Evolutionary conservation across 1,140 invertebrate species (phyloP).

Genomic region (Mycetomoellerius zeteki): DNA sequence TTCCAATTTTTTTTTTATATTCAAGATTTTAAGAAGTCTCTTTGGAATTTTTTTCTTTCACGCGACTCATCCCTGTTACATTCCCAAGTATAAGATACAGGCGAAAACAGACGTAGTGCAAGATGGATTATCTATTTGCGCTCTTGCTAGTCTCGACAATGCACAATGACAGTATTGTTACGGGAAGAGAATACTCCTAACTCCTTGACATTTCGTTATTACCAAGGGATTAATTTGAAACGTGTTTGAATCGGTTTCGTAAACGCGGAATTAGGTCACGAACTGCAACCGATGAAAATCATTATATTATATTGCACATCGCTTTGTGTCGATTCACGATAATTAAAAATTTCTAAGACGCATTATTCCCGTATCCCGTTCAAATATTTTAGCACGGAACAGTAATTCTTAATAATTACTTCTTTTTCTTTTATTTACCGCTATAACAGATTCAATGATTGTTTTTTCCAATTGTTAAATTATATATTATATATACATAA

Average conservation of each 20-base stretch:
- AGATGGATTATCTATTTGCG: constrained; percentile 45
- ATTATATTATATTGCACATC: constrained; percentile 63
- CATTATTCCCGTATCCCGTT: constrained; percentile 40
- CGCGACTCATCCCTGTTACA: background rate
- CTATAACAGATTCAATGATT: background rate
- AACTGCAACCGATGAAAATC: constrained; percentile 65
- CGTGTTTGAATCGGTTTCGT: constrained; percentile 69
- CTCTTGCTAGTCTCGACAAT: constrained; percentile 2
- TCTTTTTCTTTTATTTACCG: background rate
- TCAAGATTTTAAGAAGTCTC: background rate
- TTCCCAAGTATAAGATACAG: background rate
- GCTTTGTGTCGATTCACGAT: constrained; percentile 63
- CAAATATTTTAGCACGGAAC: background rate
- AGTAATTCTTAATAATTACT: background rate
- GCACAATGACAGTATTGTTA: constrained; percentile 69
- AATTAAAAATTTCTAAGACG: constrained; percentile 67
- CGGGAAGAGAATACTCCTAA: constrained; percentile 27
- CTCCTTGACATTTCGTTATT: constrained; percentile 76
- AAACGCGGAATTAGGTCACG: constrained; percentile 75
- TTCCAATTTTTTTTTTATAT: background rate
- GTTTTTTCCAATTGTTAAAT: constrained; percentile 17
- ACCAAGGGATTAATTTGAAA: constrained; percentile 78
- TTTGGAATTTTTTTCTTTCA: background rate
- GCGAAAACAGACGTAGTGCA: constrained; percentile 4
- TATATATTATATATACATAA: constrained; percentile 22